Base-by-base conservation (phyloP, 1,140 invertebrate genomes). In the Diorhabda carinulata region DNA sequence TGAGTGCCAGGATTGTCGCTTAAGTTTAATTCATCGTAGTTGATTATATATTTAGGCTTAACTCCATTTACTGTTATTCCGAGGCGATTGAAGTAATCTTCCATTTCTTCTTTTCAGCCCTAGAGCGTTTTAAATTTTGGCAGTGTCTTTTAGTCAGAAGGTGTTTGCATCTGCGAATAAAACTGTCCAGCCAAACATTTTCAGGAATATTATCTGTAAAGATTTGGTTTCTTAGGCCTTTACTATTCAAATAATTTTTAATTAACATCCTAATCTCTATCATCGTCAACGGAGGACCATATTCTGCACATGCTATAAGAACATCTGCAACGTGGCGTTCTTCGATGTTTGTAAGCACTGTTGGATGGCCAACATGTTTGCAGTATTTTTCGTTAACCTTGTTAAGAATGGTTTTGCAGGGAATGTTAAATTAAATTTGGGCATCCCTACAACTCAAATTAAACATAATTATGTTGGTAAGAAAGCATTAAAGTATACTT, bases 1-100 rank as follows among this genome's bases (percentile, higher is more conserved):
- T 73, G 72, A 42, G 62, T 71, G 8, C 80, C 79, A 5, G 78
- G 81, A 65, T 83, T 78, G 76, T 83, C 81, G 3, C 70, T 72
- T 3, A 83, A 47, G 69, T 82, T 25, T 25, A 1, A 1, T 25
- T 25, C 25, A 25, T 25, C 25, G 25, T 25, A 25, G 25, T 25
- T 25, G 43, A 73, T 56, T 40, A 76, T 70, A 69, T 70, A 2
- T 56, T 56, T 3, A 10, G 68, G 63, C 40, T 72, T 71, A 47
- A 76, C 43, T 58, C 67, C 66, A 67, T 78, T 70, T 47, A 80
- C 67, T 25, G 25, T 7, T 5, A 5, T 42, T 9, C 3, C n/a
- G 42, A 62, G 41, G 43, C 43, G 42, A 2, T 62, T 5, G 7
- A 62, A 66, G 44, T 70, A 70, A 43, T 41, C 4, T 25, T 61